Percentiles rank a stretch among this genome's conserved stretches.
phyloP scores from a whole-genome alignment of 2,113 vertebrate species.

The Limnothrissa miodon region DNA sequence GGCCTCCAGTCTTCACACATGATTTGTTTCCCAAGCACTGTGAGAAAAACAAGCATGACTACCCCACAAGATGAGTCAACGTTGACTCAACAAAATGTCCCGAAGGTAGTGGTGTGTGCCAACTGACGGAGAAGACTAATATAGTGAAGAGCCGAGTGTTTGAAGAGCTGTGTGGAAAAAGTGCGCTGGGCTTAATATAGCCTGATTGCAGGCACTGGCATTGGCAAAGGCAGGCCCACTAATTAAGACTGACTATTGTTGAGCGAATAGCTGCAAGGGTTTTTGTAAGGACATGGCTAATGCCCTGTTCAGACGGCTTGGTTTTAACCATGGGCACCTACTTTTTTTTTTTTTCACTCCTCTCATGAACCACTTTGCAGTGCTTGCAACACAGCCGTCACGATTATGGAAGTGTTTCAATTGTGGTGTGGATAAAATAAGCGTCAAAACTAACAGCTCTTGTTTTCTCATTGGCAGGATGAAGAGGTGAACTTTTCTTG shows the following conservation, averaged over 20 bases:
- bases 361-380: neutral
- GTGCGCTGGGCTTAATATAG: slow-evolving; percentile 6
- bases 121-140: neutral
- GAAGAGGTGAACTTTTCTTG: slow-evolving; percentile 39
- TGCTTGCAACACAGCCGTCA: neutral
- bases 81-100: neutral
- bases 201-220: neutral
- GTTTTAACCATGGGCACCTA: neutral
- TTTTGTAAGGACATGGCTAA: neutral
- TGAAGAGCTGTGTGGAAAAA: neutral
- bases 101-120: neutral
- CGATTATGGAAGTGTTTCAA: neutral
- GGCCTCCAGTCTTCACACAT: neutral
- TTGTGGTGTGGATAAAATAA: neutral
- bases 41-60: slow-evolving; percentile 16
- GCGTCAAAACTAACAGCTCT: neutral
- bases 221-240: neutral
- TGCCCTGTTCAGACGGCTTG: neutral
- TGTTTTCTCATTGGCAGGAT: slow-evolving; percentile 35
- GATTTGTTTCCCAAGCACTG: slow-evolving; percentile 1
- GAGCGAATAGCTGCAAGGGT: neutral
- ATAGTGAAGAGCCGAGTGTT: neutral
- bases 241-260: neutral
- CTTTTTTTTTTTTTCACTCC: no score
- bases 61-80: slow-evolving; percentile 13